Percentiles rank a stretch among this genome's conserved stretches.
Evolutionary conservation across 2,113 vertebrate species (phyloP).

Genomic region (Acanthisitta chloris): DNA sequence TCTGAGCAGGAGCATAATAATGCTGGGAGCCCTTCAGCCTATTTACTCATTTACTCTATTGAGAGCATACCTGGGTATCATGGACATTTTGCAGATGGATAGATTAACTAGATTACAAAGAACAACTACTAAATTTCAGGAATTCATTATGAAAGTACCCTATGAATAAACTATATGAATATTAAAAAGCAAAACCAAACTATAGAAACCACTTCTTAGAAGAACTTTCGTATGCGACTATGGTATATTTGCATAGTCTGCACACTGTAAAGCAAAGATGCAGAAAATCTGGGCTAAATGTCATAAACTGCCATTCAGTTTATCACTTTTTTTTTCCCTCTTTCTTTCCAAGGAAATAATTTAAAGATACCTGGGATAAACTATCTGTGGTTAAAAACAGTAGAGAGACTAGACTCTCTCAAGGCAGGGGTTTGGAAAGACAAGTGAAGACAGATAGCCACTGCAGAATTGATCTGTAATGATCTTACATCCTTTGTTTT

Average conservation of each 20-base stretch:
- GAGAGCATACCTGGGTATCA: not conserved
- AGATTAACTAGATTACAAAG: not conserved
- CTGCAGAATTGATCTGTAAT: not conserved
- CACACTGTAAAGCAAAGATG: not conserved
- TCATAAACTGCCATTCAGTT: not conserved
- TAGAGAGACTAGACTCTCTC: not conserved
- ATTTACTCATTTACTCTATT: not conserved
- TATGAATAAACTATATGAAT: slow-evolving; percentile 6
- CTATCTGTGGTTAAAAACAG: not conserved
- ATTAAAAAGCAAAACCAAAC: slow-evolving; percentile 38
- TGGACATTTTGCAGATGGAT: not conserved
- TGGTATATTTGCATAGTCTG: not conserved
- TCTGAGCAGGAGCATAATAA: not conserved
- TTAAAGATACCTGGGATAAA: not conserved
- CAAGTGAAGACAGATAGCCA: not conserved
- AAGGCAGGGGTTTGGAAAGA: not conserved
- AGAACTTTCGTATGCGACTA: not conserved
- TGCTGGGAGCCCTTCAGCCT: not conserved
- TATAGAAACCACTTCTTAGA: slow-evolving; percentile 39
- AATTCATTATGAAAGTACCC: slow-evolving; percentile 31
- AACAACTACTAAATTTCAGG: not conserved
- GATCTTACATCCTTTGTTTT: not conserved
- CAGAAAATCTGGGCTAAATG: slow-evolving; percentile 6
- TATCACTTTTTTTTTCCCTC: not conserved
- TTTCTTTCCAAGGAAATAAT: not conserved